phyloP scores from a whole-genome alignment of 2,797 vertebrate genomes.

The Falco novaeseelandiae region DNA sequence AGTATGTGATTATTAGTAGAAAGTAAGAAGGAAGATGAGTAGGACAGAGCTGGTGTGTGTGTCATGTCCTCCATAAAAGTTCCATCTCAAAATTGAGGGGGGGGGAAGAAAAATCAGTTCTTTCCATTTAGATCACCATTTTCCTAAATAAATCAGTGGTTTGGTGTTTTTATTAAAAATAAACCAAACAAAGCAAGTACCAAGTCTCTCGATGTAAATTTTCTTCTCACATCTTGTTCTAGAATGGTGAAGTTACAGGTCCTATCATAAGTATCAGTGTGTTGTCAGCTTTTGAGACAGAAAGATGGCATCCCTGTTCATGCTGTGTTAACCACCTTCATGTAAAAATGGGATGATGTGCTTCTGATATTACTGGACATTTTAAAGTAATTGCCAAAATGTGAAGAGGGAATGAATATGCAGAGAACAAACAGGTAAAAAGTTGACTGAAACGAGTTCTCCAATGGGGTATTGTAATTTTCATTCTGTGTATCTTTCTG shows the following conservation, averaged over 20 bases:
- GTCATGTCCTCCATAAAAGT: neutral
- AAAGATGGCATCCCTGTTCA: neutral
- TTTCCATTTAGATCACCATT: neutral
- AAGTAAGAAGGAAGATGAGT: neutral
- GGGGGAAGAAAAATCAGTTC: neutral
- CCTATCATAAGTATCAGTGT: neutral
- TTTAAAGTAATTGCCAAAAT: neutral
- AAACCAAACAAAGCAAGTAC: neutral
- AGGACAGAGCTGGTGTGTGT: neutral
- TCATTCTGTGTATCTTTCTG: neutral
- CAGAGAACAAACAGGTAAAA: neutral
- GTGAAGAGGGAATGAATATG: neutral
- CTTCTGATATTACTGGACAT: neutral
- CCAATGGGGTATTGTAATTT: neutral
- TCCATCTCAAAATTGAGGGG: neutral
- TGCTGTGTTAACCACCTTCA: neutral
- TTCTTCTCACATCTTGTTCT: neutral
- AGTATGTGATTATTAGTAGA: neutral
- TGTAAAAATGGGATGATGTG: neutral
- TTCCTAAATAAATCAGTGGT: neutral
- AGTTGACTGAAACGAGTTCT: neutral
- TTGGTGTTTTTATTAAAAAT: neutral
- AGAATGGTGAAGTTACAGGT: neutral
- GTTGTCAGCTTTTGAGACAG: neutral
- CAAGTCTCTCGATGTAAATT: neutral